Percentiles rank a stretch among this genome's conserved stretches.
phyloP scores from a whole-genome alignment of 2,113 vertebrate genomes.

The Dromaius novaehollandiae region DNA sequence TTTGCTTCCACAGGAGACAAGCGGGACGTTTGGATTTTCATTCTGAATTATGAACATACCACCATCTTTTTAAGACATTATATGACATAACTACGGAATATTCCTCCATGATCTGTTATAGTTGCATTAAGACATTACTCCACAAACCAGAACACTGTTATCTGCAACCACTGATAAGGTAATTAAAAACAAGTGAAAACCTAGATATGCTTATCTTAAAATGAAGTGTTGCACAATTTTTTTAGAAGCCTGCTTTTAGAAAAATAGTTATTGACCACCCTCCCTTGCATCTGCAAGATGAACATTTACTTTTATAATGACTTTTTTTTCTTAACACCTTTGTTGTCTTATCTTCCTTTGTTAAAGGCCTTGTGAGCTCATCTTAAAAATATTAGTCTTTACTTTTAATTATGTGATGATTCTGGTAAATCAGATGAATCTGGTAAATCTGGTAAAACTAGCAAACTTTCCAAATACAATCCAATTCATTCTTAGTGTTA shows the following conservation, averaged over 20 bases:
- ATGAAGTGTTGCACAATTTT: not conserved
- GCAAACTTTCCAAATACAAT: not conserved
- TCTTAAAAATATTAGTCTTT: not conserved
- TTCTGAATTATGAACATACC: not conserved
- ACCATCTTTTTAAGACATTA: not conserved
- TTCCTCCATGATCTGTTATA: not conserved
- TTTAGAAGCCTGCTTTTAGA: not conserved
- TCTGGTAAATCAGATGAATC: too few relatives aligned
- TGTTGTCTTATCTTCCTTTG: not conserved
- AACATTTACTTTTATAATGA: not conserved
- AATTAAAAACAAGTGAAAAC: not conserved
- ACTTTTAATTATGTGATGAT: not conserved
- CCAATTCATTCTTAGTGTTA: not conserved
- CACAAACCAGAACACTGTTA: not conserved
- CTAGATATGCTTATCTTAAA: not conserved
- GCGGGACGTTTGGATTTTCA: not conserved
- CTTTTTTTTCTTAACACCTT: not conserved
- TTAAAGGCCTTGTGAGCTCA: not conserved
- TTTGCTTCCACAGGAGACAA: not conserved
- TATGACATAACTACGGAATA: not conserved
- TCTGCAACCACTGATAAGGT: not conserved
- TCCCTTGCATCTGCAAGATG: not conserved
- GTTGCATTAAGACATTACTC: not conserved
- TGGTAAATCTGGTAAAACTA: not conserved
- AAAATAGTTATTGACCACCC: rapidly evolving